Evolutionary conservation across 2,797 vertebrate genomes (phyloP), one percentile per base, ranked within the genome.

Genomic region (Coendou prehensilis): DNA sequence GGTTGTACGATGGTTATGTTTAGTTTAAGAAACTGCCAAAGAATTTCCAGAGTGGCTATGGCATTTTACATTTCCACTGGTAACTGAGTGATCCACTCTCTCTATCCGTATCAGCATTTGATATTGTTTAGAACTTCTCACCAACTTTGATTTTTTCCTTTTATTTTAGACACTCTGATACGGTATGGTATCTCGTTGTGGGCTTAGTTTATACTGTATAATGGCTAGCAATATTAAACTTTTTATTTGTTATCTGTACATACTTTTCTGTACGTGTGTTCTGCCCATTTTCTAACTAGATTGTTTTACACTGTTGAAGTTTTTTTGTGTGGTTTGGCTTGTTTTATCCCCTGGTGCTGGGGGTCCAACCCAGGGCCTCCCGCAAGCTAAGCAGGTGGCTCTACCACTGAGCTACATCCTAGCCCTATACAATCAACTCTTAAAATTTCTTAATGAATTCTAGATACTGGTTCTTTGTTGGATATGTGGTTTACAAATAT

Each of bases 1-100:
- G 85, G 37, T 37, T 95, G 15, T 54, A 54, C 54, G 64, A 87
- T 80, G 84, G 56, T 26, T 86, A 54, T 82, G n/a, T 85, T 86
- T 80, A 56, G 50, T 71, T 84, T 93, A 91, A 93, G 54, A 97
- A 94, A 79, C 47, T 92, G 81, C 45, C 22, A 20, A 57, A n/a
- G 75, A 84, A 37, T 91, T 88, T 92, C 81, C 67, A 82, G 64
- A 80, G 69, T 56, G 26, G 71, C 41, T n/a, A 30, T 69, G 81
- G 75, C 89, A 41, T 79, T 71, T 89, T 47, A 50, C 57, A 23
- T 64, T 75, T 56, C 87, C 84, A 83, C 15, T 3, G 18, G 33
- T 71, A 64, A 79, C 0, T 37, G 75, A 81, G 37, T 52, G 89
- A 80, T 28, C 57, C 22, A 83, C 61, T 87, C 85, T 82, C 81